Evolutionary conservation across 1,140 invertebrate genomes (phyloP).

Genomic region (Ooceraea biroi): DNA sequence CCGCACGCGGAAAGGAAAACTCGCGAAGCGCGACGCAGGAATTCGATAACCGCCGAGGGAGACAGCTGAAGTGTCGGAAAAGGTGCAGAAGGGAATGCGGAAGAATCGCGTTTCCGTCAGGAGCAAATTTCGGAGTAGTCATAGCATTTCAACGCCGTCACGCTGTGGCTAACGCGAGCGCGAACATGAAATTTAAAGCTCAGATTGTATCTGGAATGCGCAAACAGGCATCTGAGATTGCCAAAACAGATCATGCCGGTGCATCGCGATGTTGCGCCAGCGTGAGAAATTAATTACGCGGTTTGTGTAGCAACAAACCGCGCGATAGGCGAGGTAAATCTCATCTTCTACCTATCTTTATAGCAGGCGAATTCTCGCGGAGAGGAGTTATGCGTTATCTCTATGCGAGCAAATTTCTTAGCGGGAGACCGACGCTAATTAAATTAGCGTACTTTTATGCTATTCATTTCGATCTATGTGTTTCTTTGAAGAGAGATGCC

Average conservation of each 20-base stretch:
- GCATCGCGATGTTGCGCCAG: not conserved
- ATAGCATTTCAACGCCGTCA: not conserved
- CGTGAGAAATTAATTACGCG: constrained; percentile 6
- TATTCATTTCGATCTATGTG: not conserved
- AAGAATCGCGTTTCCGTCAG: not conserved
- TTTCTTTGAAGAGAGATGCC: not conserved
- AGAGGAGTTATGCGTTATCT: not conserved
- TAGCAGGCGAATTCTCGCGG: not conserved
- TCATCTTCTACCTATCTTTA: not conserved
- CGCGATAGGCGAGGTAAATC: not conserved
- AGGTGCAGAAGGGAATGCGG: not conserved
- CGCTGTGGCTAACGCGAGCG: not conserved
- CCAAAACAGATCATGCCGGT: not conserved
- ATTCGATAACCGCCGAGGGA: not conserved
- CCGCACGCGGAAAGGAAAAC: not conserved
- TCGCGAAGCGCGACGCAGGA: not conserved
- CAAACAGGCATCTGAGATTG: not conserved
- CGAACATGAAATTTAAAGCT: not conserved
- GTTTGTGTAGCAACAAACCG: not conserved
- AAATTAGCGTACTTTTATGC: not conserved
- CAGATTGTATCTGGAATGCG: not conserved
- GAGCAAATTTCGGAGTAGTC: not conserved
- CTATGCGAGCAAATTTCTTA: not conserved
- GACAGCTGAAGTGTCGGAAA: not conserved
- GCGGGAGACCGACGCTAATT: not conserved